Evolutionary conservation across 2,113 vertebrate genomes (phyloP).

Genomic region (Lophura nycthemera): DNA sequence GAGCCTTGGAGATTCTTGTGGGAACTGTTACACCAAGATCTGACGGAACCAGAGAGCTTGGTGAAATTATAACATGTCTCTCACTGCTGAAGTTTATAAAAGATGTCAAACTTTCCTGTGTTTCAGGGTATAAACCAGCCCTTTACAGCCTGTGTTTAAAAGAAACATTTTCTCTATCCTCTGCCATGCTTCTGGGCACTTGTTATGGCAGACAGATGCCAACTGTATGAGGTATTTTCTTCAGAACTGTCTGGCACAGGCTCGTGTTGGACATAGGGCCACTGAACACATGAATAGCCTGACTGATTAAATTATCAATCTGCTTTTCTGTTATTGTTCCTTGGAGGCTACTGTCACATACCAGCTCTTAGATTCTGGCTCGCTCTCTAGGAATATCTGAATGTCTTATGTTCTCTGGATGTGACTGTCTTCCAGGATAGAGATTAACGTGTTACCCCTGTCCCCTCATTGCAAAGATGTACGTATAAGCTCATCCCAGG

Average conservation of each 20-base stretch:
- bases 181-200: background rate
- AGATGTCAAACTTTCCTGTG: background rate
- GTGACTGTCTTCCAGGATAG: background rate
- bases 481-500: background rate
- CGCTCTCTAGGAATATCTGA: background rate
- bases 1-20: background rate
- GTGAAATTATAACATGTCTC: background rate
- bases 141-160: background rate
- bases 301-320: background rate
- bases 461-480: background rate
- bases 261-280: background rate
- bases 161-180: background rate
- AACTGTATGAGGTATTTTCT: background rate
- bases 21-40: background rate
- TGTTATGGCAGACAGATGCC: background rate
- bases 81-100: background rate
- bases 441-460: background rate
- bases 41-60: background rate
- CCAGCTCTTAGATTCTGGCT: background rate
- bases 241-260: background rate
- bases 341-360: background rate
- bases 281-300: background rate
- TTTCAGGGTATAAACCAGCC: background rate
- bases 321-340: background rate
- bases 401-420: background rate